Evolutionary conservation across 2,888 invertebrate genomes (phyloP).

Genomic region (Thereva nobilitata): DNA sequence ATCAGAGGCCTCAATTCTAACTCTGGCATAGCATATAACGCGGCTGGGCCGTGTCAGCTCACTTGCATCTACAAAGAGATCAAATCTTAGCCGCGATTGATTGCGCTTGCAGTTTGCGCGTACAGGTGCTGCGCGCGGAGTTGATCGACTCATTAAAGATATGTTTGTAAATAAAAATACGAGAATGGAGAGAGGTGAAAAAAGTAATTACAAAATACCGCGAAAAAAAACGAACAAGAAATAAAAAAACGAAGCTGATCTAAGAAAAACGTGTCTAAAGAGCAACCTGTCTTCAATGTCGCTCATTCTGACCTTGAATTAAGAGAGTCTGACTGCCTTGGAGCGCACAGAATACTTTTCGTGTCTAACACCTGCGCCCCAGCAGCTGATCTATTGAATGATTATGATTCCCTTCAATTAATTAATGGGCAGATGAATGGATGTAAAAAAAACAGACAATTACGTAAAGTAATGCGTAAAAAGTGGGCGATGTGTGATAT

Average conservation of each 20-base stretch:
- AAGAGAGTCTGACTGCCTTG: neutral
- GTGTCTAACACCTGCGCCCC: slow-evolving; percentile 1
- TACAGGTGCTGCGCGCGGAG: neutral
- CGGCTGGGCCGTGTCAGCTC: too few relatives aligned
- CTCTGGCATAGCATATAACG: too few relatives aligned
- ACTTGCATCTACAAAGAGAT: too few relatives aligned
- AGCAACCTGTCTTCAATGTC: neutral
- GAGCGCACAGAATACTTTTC: neutral
- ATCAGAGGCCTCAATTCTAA: neutral
- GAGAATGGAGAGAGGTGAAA: neutral
- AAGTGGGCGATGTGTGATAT: too few relatives aligned
- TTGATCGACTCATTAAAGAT: slow-evolving; percentile 2
- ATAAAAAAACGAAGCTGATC: too few relatives aligned
- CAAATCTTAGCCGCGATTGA: too few relatives aligned
- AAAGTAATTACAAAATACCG: neutral
- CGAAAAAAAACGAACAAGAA: slow-evolving; percentile 6
- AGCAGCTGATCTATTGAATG: neutral
- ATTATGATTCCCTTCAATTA: neutral
- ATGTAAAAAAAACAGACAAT: neutral
- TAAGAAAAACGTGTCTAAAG: neutral
- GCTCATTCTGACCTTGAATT: slow-evolving; percentile 9
- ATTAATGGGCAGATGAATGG: neutral
- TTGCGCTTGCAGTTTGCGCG: neutral
- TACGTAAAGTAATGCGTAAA: neutral
- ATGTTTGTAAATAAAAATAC: slow-evolving; percentile 10